Evolutionary conservation across 2,888 invertebrate species (phyloP).

Genomic region (Gonocerus acuteangulatus): DNA sequence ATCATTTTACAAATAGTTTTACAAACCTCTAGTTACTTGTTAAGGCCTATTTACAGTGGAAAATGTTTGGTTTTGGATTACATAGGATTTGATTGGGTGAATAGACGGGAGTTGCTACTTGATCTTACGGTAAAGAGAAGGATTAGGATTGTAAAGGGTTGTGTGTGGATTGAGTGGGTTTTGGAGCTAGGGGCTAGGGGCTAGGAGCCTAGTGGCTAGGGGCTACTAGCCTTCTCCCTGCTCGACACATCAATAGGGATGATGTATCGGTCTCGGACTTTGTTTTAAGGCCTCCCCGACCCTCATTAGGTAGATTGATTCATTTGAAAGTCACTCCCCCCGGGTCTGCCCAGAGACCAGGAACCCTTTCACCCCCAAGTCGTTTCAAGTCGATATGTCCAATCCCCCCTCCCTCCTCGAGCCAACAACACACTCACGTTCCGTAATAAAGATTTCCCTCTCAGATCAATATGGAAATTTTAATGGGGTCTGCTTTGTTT

Average conservation of each 20-base stretch:
- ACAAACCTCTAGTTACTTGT: too few species aligned
- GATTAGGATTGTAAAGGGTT: background rate
- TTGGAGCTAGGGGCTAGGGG: background rate
- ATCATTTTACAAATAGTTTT: too few species aligned
- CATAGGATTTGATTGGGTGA: too few species aligned
- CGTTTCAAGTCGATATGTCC: slow-evolving; percentile 30
- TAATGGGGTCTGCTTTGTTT: slow-evolving; percentile 37
- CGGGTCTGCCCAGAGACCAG: slow-evolving; percentile 19
- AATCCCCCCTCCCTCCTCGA: slow-evolving; percentile 26
- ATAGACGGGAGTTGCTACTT: too few species aligned
- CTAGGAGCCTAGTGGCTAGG: background rate
- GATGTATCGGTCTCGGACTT: slow-evolving; percentile 23
- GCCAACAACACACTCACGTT: slow-evolving; percentile 30
- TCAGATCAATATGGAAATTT: slow-evolving; percentile 39
- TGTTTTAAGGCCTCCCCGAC: slow-evolving; percentile 21
- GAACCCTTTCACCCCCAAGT: slow-evolving; percentile 11
- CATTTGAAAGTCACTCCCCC: slow-evolving; percentile 36
- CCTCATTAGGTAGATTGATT: slow-evolving; percentile 38
- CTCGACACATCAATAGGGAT: slow-evolving; percentile 16
- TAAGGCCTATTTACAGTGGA: too few species aligned
- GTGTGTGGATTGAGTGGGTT: background rate
- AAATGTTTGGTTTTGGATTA: too few species aligned
- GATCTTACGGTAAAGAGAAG: too few species aligned
- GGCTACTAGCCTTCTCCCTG: background rate
- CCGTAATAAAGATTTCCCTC: slow-evolving; percentile 38